phyloP scores from a whole-genome alignment of 2,888 invertebrate genomes.

The Euclidia mi region DNA sequence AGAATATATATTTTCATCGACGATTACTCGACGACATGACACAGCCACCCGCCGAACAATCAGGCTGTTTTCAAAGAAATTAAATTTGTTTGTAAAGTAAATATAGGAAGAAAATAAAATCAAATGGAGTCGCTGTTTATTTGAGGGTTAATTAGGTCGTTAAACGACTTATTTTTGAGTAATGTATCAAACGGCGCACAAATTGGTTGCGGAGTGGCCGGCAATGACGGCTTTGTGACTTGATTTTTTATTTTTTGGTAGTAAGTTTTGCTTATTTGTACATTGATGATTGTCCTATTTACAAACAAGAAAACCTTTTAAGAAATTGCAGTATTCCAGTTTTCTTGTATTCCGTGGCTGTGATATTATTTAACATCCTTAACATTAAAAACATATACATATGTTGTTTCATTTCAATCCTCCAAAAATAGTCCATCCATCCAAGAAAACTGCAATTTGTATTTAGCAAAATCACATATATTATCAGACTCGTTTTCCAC shows the following conservation, averaged over 20 bases:
- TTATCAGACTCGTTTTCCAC: too few relatives aligned
- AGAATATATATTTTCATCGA: slow-evolving; percentile 32
- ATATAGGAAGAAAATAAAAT: slow-evolving; percentile 5
- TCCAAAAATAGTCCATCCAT: too few relatives aligned
- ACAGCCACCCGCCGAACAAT: slow-evolving; percentile 1
- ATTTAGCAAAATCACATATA: too few relatives aligned
- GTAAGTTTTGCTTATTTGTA: not conserved
- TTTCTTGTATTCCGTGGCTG: too few relatives aligned
- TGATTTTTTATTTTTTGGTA: slow-evolving; percentile 5
- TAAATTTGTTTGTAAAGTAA: slow-evolving; percentile 7
- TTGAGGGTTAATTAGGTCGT: slow-evolving; percentile 15
- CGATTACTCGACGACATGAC: slow-evolving; percentile 21
- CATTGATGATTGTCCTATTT: not conserved
- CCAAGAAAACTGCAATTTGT: too few relatives aligned
- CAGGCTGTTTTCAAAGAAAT: slow-evolving; percentile 1
- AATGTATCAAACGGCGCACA: slow-evolving; percentile 8
- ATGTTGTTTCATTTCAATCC: too few relatives aligned
- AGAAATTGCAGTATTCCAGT: too few relatives aligned
- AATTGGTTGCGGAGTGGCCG: slow-evolving; percentile 5
- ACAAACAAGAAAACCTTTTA: too few relatives aligned
- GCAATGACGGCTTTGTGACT: slow-evolving; percentile 5
- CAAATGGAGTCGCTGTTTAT: slow-evolving; percentile 1
- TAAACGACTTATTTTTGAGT: slow-evolving; percentile 13
- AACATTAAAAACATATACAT: too few relatives aligned
- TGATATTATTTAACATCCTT: too few relatives aligned